Evolutionary conservation across 2,888 invertebrate species (phyloP).

Genomic region (Sarcophaga subvicina): DNA sequence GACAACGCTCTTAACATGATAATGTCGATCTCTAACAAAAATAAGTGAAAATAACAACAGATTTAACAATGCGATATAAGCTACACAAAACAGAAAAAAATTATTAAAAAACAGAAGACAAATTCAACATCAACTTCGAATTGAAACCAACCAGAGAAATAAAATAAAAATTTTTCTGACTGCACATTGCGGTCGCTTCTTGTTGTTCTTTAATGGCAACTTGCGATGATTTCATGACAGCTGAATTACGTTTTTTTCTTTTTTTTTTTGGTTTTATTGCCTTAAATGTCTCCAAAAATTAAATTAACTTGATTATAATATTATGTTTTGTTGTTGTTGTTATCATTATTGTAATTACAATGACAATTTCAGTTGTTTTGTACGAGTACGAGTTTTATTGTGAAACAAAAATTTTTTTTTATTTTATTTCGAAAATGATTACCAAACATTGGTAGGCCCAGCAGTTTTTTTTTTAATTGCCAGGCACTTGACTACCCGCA

Average conservation of each 20-base stretch:
- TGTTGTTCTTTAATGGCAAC: conserved; percentile 32
- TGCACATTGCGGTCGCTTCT: conserved; percentile 55
- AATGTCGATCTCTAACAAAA: conserved; percentile 22
- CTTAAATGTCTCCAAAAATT: conserved; percentile 49
- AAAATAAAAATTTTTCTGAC: conserved; percentile 8
- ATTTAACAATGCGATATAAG: conserved; percentile 22
- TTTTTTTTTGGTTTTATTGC: conserved; percentile 5
- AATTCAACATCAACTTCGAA: not conserved
- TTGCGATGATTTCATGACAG: conserved; percentile 49
- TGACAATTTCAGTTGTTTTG: conserved; percentile 32
- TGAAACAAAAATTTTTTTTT: not conserved
- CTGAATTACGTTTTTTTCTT: not conserved
- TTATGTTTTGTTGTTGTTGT: not conserved
- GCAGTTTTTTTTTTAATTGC: not conserved
- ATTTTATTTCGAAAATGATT: not conserved
- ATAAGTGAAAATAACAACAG: conserved; percentile 30
- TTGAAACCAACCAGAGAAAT: conserved; percentile 1
- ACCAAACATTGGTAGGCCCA: not conserved
- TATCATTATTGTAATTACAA: conserved; percentile 37
- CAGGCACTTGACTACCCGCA: conserved; percentile 12
- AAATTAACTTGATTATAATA: conserved; percentile 60
- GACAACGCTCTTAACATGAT: not conserved
- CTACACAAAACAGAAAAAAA: conserved; percentile 3
- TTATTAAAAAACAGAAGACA: not conserved
- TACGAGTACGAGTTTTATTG: not conserved